Evolutionary conservation across 1,140 invertebrate species (phyloP).

Genomic region (Linepithema humile): DNA sequence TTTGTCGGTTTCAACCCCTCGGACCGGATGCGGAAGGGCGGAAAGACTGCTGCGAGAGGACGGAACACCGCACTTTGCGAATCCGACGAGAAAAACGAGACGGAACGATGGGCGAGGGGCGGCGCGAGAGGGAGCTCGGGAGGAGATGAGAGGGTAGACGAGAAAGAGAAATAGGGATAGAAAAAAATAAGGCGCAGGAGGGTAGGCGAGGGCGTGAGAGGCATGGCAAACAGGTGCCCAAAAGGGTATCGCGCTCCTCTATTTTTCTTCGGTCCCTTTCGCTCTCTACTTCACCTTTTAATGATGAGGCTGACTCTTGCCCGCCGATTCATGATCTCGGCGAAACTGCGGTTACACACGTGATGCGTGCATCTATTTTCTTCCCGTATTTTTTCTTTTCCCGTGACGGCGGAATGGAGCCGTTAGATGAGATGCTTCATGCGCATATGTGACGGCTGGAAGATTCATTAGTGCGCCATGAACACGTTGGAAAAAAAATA

Average conservation of each 20-base stretch:
- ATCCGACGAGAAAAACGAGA: constrained; percentile 56
- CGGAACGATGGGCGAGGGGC: not conserved
- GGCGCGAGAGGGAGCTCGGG: not conserved
- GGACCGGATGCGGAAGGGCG: constrained; percentile 6
- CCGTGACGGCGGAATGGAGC: constrained; percentile 51
- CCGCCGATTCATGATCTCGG: constrained; percentile 29
- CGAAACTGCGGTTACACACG: constrained; percentile 40
- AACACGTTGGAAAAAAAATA: not conserved
- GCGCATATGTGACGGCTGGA: not conserved
- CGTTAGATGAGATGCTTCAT: constrained; percentile 7
- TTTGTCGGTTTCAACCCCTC: constrained; percentile 61
- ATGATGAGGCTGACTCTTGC: constrained; percentile 60
- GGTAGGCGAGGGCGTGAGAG: constrained; percentile 49
- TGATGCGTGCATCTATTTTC: constrained; percentile 35
- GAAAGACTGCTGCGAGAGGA: constrained; percentile 29
- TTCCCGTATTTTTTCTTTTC: not conserved
- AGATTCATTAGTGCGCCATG: not conserved
- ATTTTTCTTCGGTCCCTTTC: constrained; percentile 64
- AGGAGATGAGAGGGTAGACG: constrained; percentile 21
- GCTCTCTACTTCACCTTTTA: constrained; percentile 55
- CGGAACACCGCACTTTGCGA: constrained; percentile 56
- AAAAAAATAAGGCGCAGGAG: constrained; percentile 35
- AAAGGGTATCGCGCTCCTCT: constrained; percentile 64
- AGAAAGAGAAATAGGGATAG: constrained; percentile 56
- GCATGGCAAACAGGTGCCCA: constrained; percentile 72